Base-by-base conservation (phyloP, 2,888 invertebrate species). In the Odontothrips loti region DNA sequence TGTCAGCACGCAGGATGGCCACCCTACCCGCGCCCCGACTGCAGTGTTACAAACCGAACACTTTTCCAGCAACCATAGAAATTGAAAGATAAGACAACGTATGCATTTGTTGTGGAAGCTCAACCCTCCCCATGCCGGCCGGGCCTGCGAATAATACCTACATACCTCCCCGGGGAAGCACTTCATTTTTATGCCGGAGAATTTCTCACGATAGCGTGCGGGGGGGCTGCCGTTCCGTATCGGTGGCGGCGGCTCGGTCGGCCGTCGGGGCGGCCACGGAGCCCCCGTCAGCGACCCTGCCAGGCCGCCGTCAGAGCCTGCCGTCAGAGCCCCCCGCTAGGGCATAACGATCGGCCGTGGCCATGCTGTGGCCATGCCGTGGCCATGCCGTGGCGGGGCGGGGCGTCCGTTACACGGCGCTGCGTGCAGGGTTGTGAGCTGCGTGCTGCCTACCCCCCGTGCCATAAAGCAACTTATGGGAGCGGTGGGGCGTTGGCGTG, bases 391-490 rank as follows among this genome's bases (percentile, higher is more conserved):
- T n/a, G 58, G 58, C 58, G 58, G 15, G 58, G 58, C 58, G 17
- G 58, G 15, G 58, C 58, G n/a, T 43, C 3, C 34, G 34, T 43
- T 43, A 20, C 51, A 20, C 15, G 51, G 51, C 10, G 51, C 51
- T 2, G 51, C 58, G 12, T 20, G n/a, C 51, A 4, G 51, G 15
- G 51, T 68, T 23, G 68, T 23, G 68, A 23, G 68, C 23, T 27
- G 68, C 68, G 68, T 23, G 68, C 68, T 75, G 68, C 68, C 68
- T 75, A 27, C 68, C 23, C 68, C 23, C 23, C 9, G 68, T n/a
- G 68, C 68, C 68, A 27, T 75, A 75, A 75, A 75, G 68, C 68
- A 75, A 75, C 68, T 75, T 27, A 75, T 75, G 68, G 68, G 68
- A 6, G 58, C 58, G 58, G 34, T 27, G 68, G 23, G 23, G 23